Conservation (phyloP, 1,140 invertebrate genomes). For the Lamellibrachia luymesi region DNA sequence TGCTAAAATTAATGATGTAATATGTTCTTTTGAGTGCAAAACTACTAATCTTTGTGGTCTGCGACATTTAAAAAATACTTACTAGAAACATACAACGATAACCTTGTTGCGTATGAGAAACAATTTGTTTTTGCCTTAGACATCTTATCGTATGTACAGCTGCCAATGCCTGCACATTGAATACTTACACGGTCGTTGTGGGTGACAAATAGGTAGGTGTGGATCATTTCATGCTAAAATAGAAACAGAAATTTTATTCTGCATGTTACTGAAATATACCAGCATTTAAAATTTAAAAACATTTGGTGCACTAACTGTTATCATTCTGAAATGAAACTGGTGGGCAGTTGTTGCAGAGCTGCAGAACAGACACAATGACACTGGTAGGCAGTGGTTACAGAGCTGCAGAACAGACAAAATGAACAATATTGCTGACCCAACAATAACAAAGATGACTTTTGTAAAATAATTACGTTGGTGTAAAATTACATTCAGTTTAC, state of each 20-base stretch:
- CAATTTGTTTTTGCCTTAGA: not conserved
- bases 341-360: too few relatives aligned
- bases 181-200: constrained; percentile 63
- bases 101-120: not conserved
- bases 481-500: too few relatives aligned
- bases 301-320: not conserved
- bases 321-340: not conserved
- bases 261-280: too few relatives aligned
- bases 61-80: not conserved
- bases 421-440: too few relatives aligned
- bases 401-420: too few relatives aligned
- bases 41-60: not conserved
- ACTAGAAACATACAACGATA: not conserved
- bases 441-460: too few relatives aligned
- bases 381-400: not conserved
- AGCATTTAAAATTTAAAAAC: too few relatives aligned
- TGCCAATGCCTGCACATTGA: not conserved
- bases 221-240: constrained; percentile 99
- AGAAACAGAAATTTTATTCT: too few relatives aligned
- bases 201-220: constrained; percentile 92
- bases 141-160: not conserved
- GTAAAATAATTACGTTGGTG: too few relatives aligned
- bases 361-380: too few relatives aligned
- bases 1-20: too few relatives aligned
- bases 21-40: too few relatives aligned